Evolutionary conservation across 2,797 vertebrate genomes (phyloP).

Genomic region (Benthosema pterotum): DNA sequence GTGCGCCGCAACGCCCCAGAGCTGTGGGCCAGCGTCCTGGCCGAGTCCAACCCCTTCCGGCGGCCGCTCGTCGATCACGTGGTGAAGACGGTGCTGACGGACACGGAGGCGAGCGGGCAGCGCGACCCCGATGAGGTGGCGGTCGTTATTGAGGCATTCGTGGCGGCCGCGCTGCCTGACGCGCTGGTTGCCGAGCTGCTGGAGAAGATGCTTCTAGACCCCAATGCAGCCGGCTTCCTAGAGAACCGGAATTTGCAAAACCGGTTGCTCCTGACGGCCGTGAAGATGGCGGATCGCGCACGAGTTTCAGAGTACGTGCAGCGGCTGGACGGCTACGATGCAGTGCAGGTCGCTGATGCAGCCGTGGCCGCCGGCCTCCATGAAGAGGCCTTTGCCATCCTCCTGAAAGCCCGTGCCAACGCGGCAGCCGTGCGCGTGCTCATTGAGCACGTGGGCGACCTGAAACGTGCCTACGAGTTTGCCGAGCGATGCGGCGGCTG

Average conservation of each 20-base stretch:
- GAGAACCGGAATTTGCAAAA: conserved; percentile 94
- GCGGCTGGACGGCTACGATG: conserved; percentile 96
- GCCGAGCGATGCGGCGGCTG: conserved; percentile 87
- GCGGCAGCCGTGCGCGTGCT: conserved; percentile 98
- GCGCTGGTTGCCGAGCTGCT: conserved; percentile 91
- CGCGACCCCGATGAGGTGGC: conserved; percentile 98
- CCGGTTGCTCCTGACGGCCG: conserved; percentile 95
- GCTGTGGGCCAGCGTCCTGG: conserved; percentile 94
- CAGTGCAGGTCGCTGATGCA: conserved; percentile 97
- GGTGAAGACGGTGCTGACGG: conserved; percentile 95
- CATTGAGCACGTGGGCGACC: conserved; percentile 97
- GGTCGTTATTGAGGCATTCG: conserved; percentile 96
- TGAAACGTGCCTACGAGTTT: conserved; percentile 97
- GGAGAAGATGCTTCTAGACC: conserved; percentile 95
- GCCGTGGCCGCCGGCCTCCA: conserved; percentile 98
- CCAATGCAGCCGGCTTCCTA: conserved; percentile 83
- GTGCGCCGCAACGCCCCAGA: conserved; percentile 96
- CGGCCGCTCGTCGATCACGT: conserved; percentile 98
- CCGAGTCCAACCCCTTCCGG: conserved; percentile 94
- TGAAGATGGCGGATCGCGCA: conserved; percentile 93
- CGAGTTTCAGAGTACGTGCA: conserved; percentile 99
- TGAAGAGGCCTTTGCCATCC: conserved; percentile 98
- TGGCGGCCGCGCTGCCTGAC: conserved; percentile 92
- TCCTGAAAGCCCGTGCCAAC: conserved; percentile 97
- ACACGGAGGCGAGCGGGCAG: conserved; percentile 73